Base-by-base conservation (phyloP, 2,888 invertebrate genomes). In the Perdita meconis region DNA sequence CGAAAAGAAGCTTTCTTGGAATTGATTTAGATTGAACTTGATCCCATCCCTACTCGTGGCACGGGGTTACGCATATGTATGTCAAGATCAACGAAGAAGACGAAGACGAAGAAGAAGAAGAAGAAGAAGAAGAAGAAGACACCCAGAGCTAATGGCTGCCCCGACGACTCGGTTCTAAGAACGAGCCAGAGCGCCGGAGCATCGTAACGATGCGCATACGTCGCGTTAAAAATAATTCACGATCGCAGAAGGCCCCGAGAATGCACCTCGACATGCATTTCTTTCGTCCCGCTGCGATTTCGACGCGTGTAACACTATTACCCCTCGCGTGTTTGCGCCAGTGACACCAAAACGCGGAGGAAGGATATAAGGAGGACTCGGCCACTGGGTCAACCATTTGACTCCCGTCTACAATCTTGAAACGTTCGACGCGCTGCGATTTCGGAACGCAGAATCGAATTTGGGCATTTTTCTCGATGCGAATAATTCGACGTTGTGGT, bases 51-150 rank as follows among this genome's bases (percentile, higher is more conserved):
- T n/a, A n/a, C n/a, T n/a, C n/a, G 83, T 78, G 81, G 80, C 84
- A 85, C 70, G 81, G 74, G 78, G 78, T 73, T 80, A 82, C 44
- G 51, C 75, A 82, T 83, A 89, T 89, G 79, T 78, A 87, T 88
- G 89, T 89, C 89, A 89, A 89, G 89, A 89, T 89, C 89, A 89
- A 75, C 59, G 4, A 30, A 47, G 66, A 50, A 63, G 72, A 57
- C 42, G n/a, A n/a, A n/a, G n/a, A n/a, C n/a, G n/a, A n/a, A n/a
- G n/a, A n/a, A n/a, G n/a, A n/a, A n/a, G n/a, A 42, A 30, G 53
- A 30, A 30, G 30, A 30, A 30, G 42, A 42, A n/a, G 42, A 42
- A 1, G 42, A n/a, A 12, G 34, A 61, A 5, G 36, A 16, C 53
- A 12, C 22, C 24, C 3, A 42, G 42, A 65, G 69, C 57, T 42